Evolutionary conservation across 2,113 vertebrate genomes (phyloP).

Genomic region (Clarias macrocephalus): DNA sequence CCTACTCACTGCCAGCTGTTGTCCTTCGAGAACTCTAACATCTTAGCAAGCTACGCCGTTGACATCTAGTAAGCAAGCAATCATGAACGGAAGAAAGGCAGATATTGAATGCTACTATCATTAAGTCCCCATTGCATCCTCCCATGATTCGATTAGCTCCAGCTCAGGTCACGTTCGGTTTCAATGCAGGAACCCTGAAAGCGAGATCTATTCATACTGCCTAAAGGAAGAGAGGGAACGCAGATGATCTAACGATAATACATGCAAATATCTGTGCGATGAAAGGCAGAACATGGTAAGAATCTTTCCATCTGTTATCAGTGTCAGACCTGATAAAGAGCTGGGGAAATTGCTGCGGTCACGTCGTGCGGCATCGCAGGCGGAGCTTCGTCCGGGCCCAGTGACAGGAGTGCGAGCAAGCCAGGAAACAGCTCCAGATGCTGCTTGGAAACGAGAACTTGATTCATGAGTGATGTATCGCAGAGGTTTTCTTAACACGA

Average conservation of each 20-base stretch:
- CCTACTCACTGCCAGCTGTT: background rate
- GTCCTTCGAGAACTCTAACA: background rate
- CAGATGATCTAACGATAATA: conserved; percentile 22
- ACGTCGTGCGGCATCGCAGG: background rate
- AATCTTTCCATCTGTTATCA: conserved; percentile 42
- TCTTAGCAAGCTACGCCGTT: background rate
- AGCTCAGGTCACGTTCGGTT: conserved; percentile 7
- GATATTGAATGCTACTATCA: background rate
- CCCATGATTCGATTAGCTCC: background rate
- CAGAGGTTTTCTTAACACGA: conserved; percentile 54
- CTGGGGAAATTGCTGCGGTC: conserved; percentile 33
- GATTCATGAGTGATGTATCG: conserved; percentile 56
- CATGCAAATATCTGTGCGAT: conserved; percentile 27
- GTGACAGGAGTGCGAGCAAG: conserved; percentile 48
- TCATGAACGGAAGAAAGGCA: background rate
- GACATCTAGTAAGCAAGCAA: background rate
- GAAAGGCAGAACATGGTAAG: conserved; percentile 8
- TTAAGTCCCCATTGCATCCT: background rate
- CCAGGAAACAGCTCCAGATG: conserved; percentile 49
- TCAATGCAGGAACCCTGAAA: background rate
- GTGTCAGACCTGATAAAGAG: conserved; percentile 40
- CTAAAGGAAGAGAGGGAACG: background rate
- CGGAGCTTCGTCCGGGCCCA: conserved; percentile 16
- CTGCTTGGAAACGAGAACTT: conserved; percentile 31
- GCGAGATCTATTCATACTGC: background rate